Conservation (phyloP, 1,140 invertebrate genomes). For the Drosophila asahinai region DNA sequence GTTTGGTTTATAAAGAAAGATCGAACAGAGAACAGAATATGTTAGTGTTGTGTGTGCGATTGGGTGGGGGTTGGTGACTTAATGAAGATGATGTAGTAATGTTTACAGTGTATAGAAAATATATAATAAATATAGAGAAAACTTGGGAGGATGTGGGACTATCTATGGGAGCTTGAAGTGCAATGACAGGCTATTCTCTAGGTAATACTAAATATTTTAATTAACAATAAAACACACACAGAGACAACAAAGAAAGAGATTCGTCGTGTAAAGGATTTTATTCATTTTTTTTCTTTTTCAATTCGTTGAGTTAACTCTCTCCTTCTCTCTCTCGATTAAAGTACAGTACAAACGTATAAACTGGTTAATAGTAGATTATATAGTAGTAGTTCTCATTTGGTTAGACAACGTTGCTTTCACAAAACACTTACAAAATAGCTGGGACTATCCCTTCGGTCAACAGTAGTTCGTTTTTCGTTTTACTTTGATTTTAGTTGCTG, state of each 20-base stretch:
- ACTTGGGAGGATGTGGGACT: neutral
- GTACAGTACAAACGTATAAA: slow-evolving; percentile 78
- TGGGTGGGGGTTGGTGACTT: slow-evolving; percentile 14
- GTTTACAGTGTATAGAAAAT: slow-evolving; percentile 10
- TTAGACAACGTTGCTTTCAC: slow-evolving; percentile 74
- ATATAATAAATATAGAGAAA: neutral
- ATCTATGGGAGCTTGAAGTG: slow-evolving; percentile 38
- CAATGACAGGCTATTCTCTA: slow-evolving; percentile 40
- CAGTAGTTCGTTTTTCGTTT: slow-evolving; percentile 30
- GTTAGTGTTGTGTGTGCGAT: slow-evolving; percentile 70
- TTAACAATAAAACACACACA: slow-evolving; percentile 57
- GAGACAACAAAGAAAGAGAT: slow-evolving; percentile 50
- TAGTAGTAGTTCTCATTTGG: slow-evolving; percentile 67
- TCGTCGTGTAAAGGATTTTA: slow-evolving; percentile 62
- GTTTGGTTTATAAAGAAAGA: slow-evolving; percentile 50
- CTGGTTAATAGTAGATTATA: slow-evolving; percentile 60
- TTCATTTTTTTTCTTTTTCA: slow-evolving; percentile 27
- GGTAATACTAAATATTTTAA: slow-evolving; percentile 13
- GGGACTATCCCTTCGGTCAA: slow-evolving; percentile 23
- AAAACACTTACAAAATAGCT: slow-evolving; percentile 74
- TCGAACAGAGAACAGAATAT: slow-evolving; percentile 47
- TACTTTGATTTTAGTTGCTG: slow-evolving; percentile 63
- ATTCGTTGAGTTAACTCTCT: slow-evolving; percentile 30
- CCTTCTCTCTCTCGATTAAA: slow-evolving; percentile 23
- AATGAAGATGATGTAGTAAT: slow-evolving; percentile 36